Conservation (phyloP, 2,113 vertebrate species). For the Saimiri boliviensis region DNA sequence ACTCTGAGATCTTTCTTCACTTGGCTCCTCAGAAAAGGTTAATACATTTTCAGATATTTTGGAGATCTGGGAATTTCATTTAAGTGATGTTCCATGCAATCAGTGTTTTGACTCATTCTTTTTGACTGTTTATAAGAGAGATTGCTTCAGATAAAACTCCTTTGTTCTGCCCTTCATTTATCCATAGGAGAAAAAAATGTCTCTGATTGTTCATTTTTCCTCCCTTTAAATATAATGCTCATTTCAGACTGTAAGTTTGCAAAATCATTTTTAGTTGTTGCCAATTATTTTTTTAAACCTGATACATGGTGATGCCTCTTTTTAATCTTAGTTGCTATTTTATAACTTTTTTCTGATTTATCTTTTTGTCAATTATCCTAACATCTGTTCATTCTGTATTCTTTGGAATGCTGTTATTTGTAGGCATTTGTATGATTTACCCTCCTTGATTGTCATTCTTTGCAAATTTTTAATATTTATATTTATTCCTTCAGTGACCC, state of each 20-base stretch:
- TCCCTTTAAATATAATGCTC: neutral
- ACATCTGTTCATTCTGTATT: neutral
- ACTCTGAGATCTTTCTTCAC: neutral
- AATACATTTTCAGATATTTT: neutral
- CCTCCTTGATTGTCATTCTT: neutral
- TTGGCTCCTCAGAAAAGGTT: neutral
- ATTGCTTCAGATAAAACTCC: neutral
- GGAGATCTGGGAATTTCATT: neutral
- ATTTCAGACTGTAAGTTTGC: neutral
- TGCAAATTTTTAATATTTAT: neutral
- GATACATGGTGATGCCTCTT: neutral
- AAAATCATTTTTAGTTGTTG: neutral
- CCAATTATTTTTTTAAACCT: neutral
- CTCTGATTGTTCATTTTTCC: neutral
- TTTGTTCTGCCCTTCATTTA: neutral
- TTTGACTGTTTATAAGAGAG: neutral
- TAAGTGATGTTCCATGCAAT: neutral
- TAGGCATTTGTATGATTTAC: neutral
- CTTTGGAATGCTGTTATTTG: neutral
- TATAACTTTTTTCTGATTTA: constrained; percentile 15
- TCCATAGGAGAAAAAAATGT: neutral
- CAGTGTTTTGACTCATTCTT: neutral
- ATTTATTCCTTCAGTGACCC: neutral
- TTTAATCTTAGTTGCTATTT: constrained; percentile 13
- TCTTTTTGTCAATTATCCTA: neutral